Base-by-base conservation (phyloP, 2,888 invertebrate species). In the Dicranocentrus wangi region DNA sequence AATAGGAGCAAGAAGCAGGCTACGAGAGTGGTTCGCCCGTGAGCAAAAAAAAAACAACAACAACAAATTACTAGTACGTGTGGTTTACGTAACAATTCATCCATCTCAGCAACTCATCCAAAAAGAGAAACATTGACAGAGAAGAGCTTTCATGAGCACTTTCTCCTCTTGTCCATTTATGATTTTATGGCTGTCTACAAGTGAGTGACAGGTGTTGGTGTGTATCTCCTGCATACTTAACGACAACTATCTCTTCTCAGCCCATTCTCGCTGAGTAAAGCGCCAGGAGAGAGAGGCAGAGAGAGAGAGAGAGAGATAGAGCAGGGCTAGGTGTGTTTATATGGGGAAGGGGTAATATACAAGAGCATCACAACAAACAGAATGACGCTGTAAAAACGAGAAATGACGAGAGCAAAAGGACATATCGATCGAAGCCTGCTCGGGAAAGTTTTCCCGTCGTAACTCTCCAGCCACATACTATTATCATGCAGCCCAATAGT, bases 371-470 rank as follows among this genome's bases (percentile, higher is more conserved):
- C 23, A 63, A 42, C 39, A 42, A 63, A 21, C 19, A 65, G 65
- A 66, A 43, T 75, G 66, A 66, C 55, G 28, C 60, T 47, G 77
- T 77, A 47, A 79, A 51, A 58, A 79, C 80, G 80, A 80, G 73
- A 73, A 68, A 69, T 68, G 80, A 73, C 80, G 80, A 80, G 58
- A 61, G 73, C 72, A 51, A 63, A 78, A 69, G 65, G 5, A 51
- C 60, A 66, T 80, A 80, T 80, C 80, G 80, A 80, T 80, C 80
- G 51, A 58, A 61, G 25, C 15, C 17, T 72, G 61, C 71, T 78
- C 78, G 78, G 77, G 28, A 65, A 78, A 61, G 19, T 51, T 39
- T 39, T 69, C 13, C 66, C 25, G 47, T n/a, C 47, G 58, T 65
- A 61, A 68, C 60, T 76, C 68, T 76, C 68, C 43, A 76, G 42